These are phyloP conservation scores for Venustoraphidia nigricollis DNA, from an alignment of 2,888 invertebrate genomes.

Conservation along the genomic window DNA sequence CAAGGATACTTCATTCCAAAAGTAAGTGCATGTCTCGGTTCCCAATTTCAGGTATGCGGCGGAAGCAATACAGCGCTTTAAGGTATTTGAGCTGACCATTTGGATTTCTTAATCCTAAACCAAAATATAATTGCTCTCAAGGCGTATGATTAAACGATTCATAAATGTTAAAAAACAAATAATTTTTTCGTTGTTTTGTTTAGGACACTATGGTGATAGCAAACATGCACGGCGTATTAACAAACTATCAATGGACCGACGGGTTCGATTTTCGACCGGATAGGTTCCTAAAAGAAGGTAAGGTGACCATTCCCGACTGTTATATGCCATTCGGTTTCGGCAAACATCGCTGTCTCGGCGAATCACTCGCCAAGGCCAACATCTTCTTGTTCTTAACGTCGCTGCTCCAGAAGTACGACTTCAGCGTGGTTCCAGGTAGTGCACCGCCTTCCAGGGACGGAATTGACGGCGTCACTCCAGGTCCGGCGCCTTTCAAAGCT, in stretches of 20 bases:
- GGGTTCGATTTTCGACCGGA: constrained; percentile 61
- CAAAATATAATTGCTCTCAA: no score
- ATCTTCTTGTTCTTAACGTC: constrained; percentile 61
- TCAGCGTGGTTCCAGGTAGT: constrained; percentile 47
- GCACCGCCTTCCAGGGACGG: constrained; percentile 46
- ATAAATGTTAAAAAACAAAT: no score
- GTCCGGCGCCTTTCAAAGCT: constrained; percentile 56
- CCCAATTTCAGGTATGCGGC: no score
- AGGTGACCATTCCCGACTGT: constrained; percentile 43
- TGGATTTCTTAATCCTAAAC: neutral
- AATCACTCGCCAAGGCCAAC: constrained; percentile 60
- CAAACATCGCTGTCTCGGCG: constrained; percentile 71
- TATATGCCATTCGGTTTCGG: constrained; percentile 68
- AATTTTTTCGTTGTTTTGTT: constrained; percentile 13
- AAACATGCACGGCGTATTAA: constrained; percentile 56
- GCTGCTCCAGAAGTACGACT: constrained; percentile 56
- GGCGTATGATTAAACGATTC: no score
- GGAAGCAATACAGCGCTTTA: no score
- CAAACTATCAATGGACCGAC: constrained; percentile 53
- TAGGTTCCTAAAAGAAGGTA: constrained; percentile 49
- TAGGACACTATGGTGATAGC: constrained; percentile 69
- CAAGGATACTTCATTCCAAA: constrained; percentile 63
- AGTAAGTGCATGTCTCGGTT: constrained; percentile 27
- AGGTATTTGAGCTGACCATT: no score
- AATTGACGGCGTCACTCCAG: constrained; percentile 64